Evolutionary conservation across 2,113 vertebrate genomes (phyloP), one percentile per base, ranked within the genome.

Genomic region (Gnathochromis pfefferi): DNA sequence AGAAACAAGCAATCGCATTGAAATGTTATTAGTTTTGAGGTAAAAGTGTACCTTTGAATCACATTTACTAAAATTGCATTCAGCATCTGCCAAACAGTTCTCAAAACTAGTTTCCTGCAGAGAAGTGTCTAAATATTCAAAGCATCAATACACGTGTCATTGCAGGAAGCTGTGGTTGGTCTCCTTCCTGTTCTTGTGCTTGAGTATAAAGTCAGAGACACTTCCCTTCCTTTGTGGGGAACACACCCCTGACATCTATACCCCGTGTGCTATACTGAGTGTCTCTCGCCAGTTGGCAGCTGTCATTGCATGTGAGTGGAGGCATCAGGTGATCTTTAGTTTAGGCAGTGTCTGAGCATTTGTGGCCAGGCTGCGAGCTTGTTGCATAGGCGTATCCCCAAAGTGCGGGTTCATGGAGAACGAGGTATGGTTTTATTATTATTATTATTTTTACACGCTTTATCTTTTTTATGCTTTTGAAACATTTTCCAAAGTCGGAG

Each of bases 81-180:
- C 7, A 42, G 7, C 10, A 58, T 33, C 33, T 13, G 31, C 38
- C 6, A 12, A 28, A 16, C n/a, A 28, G 12, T 38, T 16, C 78
- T 83, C 26, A 75, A 49, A 86, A 88, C 10, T 63, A 49, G 8
- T 33, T 31, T 57, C 45, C 33, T 57, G 53, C 33, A 26, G 28
- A 35, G 21, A 21, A 38, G 40, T 7, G 6, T 82, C 63, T 82
- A 6, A 28, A 6, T 75, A 79, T 38, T 90, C 14, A 85, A 86
- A 80, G 75, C 40, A 51, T 51, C 73, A 51, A n/a, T 78, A 78
- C 73, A 11, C 55, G 87, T 93, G 91, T 95, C 88, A 80, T 95
- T 93, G 93, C 95, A 97, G 96, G 96, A 97, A 96, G 93, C 84
- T 90, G 96, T 85, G 96, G 96, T 87, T 47, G 14, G 54, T 91